Conservation (phyloP, 2,888 invertebrate species). For the Eupsilia transversa region DNA sequence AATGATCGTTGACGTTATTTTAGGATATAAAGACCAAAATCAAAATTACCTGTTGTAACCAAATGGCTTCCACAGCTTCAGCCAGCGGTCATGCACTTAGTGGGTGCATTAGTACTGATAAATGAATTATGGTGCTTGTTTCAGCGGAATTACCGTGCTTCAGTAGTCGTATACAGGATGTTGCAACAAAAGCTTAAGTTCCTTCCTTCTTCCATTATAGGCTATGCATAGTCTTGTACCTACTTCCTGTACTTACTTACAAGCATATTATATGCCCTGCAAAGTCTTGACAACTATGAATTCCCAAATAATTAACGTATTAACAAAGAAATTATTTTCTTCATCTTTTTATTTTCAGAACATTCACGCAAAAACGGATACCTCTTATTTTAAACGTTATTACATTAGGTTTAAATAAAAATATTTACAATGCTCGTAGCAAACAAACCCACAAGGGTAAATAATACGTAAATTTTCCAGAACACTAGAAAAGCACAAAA, state of each 20-base stretch:
- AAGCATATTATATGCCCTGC: background rate
- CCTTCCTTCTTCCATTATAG: background rate
- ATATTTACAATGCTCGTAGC: background rate
- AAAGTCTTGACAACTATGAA: background rate
- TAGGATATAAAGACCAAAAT: background rate
- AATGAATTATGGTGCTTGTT: constrained; percentile 48
- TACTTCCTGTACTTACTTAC: background rate
- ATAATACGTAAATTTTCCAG: background rate
- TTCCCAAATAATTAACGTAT: background rate
- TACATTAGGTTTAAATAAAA: background rate
- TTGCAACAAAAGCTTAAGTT: background rate
- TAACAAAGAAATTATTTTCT: too few relatives aligned
- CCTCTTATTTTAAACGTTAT: background rate
- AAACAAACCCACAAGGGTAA: background rate
- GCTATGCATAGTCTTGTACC: background rate
- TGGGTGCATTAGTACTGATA: constrained; percentile 51
- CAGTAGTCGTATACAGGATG: background rate
- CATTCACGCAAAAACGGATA: background rate
- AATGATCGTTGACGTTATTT: background rate
- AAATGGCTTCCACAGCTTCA: constrained; percentile 18
- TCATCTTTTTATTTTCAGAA: background rate
- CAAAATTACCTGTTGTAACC: constrained; percentile 29
- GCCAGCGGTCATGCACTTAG: constrained; percentile 50
- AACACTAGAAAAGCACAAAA: constrained; percentile 18
- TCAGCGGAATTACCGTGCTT: background rate